A percentile compares a stretch with the other conserved stretches of the same genome.
Conservation (phyloP, 2,888 invertebrate genomes). For the Hirtodrosophila duncani region DNA sequence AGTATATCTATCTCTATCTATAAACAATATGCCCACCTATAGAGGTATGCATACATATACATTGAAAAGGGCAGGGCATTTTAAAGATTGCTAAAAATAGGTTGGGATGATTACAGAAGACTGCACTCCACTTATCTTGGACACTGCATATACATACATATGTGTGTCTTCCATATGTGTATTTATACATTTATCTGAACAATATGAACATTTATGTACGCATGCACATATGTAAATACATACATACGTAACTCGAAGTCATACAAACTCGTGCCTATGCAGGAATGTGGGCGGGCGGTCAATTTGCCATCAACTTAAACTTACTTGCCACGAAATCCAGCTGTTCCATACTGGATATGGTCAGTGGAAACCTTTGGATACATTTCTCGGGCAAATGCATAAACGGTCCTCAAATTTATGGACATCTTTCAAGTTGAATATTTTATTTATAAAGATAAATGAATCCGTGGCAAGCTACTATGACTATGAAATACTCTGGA, state of each 20-base stretch:
- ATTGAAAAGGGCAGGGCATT: too few species aligned
- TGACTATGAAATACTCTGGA: too few species aligned
- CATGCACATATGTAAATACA: conserved; percentile 2
- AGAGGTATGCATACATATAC: too few species aligned
- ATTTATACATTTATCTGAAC: conserved; percentile 1
- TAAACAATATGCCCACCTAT: too few species aligned
- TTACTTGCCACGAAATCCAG: conserved; percentile 88
- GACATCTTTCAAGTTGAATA: conserved; percentile 67
- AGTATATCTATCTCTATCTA: too few species aligned
- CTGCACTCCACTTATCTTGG: neutral
- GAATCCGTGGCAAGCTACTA: too few species aligned
- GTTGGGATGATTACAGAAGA: too few species aligned
- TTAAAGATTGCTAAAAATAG: too few species aligned
- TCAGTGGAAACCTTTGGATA: conserved; percentile 84
- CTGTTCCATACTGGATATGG: conserved; percentile 89
- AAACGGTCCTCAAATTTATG: conserved; percentile 79
- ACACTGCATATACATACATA: conserved; percentile 6
- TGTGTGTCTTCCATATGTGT: conserved; percentile 13
- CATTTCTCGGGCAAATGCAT: conserved; percentile 88
- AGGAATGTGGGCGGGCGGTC: conserved; percentile 1
- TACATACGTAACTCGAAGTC: neutral
- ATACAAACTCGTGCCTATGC: conserved; percentile 16
- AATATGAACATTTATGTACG: conserved; percentile 8
- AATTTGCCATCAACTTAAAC: conserved; percentile 34
- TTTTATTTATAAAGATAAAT: too few species aligned